Evolutionary conservation across 2,797 vertebrate species (phyloP), one percentile per base, ranked within the genome.

Genomic region (Tamandua tetradactyla): DNA sequence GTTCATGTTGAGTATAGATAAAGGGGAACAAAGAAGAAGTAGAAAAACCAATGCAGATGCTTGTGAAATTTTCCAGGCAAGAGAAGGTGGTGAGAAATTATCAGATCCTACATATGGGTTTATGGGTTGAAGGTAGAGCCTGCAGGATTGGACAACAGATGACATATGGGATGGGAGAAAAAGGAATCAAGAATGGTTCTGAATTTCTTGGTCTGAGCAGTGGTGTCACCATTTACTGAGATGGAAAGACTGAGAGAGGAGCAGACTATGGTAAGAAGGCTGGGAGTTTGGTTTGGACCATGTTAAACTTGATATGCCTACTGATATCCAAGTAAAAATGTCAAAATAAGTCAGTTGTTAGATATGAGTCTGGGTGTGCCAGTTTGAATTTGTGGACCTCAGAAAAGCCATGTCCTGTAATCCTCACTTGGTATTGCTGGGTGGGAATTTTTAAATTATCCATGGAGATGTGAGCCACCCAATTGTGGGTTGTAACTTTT

Each of bases 201-300:
- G 17, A 59, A 57, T 11, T 8, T 18, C 69, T 76, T 64, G 10
- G 27, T 30, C 49, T 14, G 23, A 76, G 49, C 32, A 2, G 30
- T 10, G 23, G 14, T 57, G 23, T 23, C 74, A 23, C 49, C 52
- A 23, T 91, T 79, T 30, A 17, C 5, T 8, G 22, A 83, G 61
- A 35, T 1, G 13, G 52, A 44, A 78, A 59, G 40, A 57, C 49
- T 44, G 35, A 81, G 35, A 30, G 15, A 49, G 49, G 37, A 27
- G 30, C 30, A 82, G 27, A n/a, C 3, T 0, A 0, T 23, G 1
- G 8, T 35, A 30, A 17, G 5, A 8, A 37, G 47, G 14, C 1
- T 0, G 1, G 8, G 25, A 83, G 44, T 49, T 25, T 22, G 44
- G 8, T 74, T 15, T 20, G 15, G 74, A 37, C 20, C 37, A 27